Evolutionary conservation across 2,888 invertebrate genomes (phyloP).

Genomic region (Sarcophaga rosellei): DNA sequence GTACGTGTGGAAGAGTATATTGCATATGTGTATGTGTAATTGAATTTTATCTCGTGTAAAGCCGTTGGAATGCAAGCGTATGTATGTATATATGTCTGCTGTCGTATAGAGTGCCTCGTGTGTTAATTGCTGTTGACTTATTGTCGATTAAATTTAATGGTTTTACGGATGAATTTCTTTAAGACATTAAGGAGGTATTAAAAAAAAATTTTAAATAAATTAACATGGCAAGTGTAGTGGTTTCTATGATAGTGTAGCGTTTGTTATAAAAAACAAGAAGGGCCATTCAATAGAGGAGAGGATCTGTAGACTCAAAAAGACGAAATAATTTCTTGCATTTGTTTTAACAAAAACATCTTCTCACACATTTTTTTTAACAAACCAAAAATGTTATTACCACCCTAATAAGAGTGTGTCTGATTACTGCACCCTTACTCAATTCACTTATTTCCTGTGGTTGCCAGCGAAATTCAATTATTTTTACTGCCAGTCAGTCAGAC

Average conservation of each 20-base stretch:
- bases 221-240: background rate
- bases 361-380: background rate
- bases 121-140: conserved; percentile 64
- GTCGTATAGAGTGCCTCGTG: conserved; percentile 13
- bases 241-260: too few species aligned
- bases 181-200: background rate
- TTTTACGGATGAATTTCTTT: conserved; percentile 28
- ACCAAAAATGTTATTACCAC: background rate
- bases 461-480: conserved; percentile 48
- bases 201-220: background rate
- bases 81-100: background rate
- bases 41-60: background rate
- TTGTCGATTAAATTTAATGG: conserved; percentile 62
- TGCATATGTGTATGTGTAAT: background rate
- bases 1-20: too few species aligned
- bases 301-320: too few species aligned
- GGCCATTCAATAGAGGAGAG: too few species aligned
- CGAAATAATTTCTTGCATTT: too few species aligned
- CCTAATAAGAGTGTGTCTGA: conserved; percentile 2
- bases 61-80: background rate
- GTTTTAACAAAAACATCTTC: too few species aligned
- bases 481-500: conserved; percentile 20
- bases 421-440: background rate
- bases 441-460: conserved; percentile 39
- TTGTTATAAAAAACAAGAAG: too few species aligned